Base-by-base conservation (phyloP, 2,888 invertebrate genomes). In the Stenichneumon culpator region DNA sequence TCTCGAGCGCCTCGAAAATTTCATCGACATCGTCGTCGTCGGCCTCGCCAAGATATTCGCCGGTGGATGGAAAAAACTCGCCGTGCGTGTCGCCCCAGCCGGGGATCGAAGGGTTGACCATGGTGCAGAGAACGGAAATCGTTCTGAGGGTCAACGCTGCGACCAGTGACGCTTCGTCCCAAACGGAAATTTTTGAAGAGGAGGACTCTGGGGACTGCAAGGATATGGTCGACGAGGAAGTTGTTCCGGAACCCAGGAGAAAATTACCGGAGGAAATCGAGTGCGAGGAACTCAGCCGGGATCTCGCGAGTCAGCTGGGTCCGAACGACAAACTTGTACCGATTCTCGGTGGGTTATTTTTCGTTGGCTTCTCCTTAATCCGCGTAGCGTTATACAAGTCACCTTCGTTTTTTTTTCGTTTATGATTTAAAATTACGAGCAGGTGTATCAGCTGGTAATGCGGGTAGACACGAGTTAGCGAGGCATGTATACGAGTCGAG, bases 231-330 rank as follows among this genome's bases (percentile, higher is more conserved):
- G 75, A 79, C 11, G 68, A 78, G 14, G 88, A 88, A 47, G 72
- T 86, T 1, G 94, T 95, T 63, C 93, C 95, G 25, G 94, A 94
- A 54, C 94, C 95, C 1, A 95, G 96, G 86, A 95, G 95, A 90
- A 96, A 96, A 88, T 94, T 96, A 65, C 95, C 96, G 87, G 97
- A 97, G 92, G 97, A 97, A 94, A 95, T 97, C 88, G 97, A 97
- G 90, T 97, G 97, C 94, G 97, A 97, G 91, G 95, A 96, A 89
- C 94, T 97, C 86, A 96, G 96, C 65, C 94, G 95, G 86, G 96
- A 96, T 91, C 94, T 96, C 82, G 95, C 96, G 82, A 95, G 95
- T 90, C 95, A 96, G 89, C 94, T 97, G 74, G 94, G 95, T 28
- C 95, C 96, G 47, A 95, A 95, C 83, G 96, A 97, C 90, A 96